phyloP scores from a whole-genome alignment of 2,888 invertebrate species.

The Chaetogeoica ovagalla region DNA sequence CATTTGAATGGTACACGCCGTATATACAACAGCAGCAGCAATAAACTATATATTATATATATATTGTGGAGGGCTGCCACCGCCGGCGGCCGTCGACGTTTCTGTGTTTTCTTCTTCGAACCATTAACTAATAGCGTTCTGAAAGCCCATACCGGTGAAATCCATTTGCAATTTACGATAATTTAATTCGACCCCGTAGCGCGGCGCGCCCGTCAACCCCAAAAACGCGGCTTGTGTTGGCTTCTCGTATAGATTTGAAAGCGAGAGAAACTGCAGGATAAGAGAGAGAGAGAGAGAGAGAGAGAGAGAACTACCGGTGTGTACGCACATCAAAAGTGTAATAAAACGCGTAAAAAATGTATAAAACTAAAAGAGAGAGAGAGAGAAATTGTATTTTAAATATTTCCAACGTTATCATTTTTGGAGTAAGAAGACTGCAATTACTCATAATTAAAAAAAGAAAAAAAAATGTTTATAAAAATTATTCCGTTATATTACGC shows the following conservation, averaged over 20 bases:
- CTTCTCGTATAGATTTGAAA: not conserved
- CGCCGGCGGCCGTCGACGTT: not conserved
- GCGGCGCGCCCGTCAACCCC: not conserved
- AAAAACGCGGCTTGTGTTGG: not conserved
- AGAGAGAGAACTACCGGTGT: not conserved
- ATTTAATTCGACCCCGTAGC: conserved; percentile 23
- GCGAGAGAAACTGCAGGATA: not conserved
- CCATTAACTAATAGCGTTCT: conserved; percentile 47
- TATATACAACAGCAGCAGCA: not conserved
- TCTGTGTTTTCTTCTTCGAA: conserved; percentile 28
- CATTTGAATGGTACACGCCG: not conserved
- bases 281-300: not conserved
- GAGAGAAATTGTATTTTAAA: no score
- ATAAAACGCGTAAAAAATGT: no score
- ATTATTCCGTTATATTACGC: no score
- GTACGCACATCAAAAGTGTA: no score
- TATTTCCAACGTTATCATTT: no score
- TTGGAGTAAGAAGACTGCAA: no score
- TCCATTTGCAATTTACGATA: conserved; percentile 48
- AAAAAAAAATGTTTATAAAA: no score
- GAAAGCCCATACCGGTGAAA: conserved; percentile 35
- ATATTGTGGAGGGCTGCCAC: not conserved
- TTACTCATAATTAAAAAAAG: no score
- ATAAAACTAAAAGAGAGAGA: no score
- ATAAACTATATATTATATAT: not conserved